Percentiles rank a stretch among this genome's conserved stretches.
These are phyloP conservation scores for Acleris laterana DNA, from an alignment of 2,888 invertebrate genomes.

Conservation along the genomic window DNA sequence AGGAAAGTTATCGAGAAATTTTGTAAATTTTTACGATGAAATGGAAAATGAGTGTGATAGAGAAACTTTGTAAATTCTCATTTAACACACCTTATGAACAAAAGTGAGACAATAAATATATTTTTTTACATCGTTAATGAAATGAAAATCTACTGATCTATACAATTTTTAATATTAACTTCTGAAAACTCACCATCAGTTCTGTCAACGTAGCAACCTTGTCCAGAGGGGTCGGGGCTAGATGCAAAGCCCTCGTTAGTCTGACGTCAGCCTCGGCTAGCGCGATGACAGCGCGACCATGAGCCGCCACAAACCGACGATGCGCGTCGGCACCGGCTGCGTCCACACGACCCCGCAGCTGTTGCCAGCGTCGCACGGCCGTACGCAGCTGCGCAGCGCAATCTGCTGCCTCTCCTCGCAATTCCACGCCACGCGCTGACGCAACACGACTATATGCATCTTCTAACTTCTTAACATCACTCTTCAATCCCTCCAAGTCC, in stretches of 20 bases:
- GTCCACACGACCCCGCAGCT: slow-evolving; percentile 84
- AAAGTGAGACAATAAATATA: too few species aligned
- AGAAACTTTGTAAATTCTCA: too few species aligned
- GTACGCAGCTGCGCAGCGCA: slow-evolving; percentile 86
- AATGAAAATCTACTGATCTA: too few species aligned
- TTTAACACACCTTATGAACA: too few species aligned
- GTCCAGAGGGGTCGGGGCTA: slow-evolving; percentile 78
- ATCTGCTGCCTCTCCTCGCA: slow-evolving; percentile 86
- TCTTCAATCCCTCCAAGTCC: slow-evolving; percentile 85
- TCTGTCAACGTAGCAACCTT: slow-evolving; percentile 70
- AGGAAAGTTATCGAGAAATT: too few species aligned
- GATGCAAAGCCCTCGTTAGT: slow-evolving; percentile 88
- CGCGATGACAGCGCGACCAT: slow-evolving; percentile 88
- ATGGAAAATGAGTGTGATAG: too few species aligned
- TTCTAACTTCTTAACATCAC: slow-evolving; percentile 86
- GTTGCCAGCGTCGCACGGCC: slow-evolving; percentile 87
- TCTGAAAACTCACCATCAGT: slow-evolving; percentile 70
- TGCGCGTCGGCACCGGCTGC: slow-evolving; percentile 86
- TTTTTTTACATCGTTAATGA: too few species aligned
- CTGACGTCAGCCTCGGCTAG: slow-evolving; percentile 89
- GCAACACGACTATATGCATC: slow-evolving; percentile 88
- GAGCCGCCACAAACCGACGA: slow-evolving; percentile 88
- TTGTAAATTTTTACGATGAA: too few species aligned
- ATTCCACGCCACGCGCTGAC: slow-evolving; percentile 86
- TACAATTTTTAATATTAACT: too few species aligned